Base-by-base conservation (phyloP, 2,113 vertebrate genomes). In the Mugil cephalus region DNA sequence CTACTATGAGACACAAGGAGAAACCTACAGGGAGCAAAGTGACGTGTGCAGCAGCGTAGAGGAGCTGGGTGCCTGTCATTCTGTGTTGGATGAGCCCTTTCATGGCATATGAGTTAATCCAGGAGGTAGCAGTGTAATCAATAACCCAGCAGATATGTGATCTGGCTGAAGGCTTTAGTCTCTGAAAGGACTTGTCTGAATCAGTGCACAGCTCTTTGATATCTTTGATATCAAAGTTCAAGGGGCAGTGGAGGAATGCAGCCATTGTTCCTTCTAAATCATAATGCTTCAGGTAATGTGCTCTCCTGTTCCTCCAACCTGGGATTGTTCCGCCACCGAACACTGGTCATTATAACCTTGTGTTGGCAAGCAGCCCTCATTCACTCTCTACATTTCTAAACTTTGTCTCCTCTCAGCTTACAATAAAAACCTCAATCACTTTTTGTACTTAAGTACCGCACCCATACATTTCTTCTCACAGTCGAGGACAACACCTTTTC, bases 201-300 rank as follows among this genome's bases (percentile, higher is more conserved):
- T 74, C 74, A 72, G 56, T n/a, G 67, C 64, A 53, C 45, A 55
- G 77, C 75, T 60, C 92, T 93, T 93, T 93, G 89, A 74, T 83
- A 87, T 76, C 82, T 73, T 47, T 70, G 68, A 93, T 90, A 93
- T 90, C 79, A 88, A 89, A 90, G 70, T 68, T 87, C 83, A 87
- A 39, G 52, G 66, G 51, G 82, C 53, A 62, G 72, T 45, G 76
- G 59, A 89, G 81, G 91, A 92, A 88, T 85, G 74, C 21, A 48
- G 79, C 67, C 78, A 88, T 89, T 93, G 92, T 86, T 89, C 60
- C n/a, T 43, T 56, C 68, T 21, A 79, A 72, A 90, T 88, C 62
- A 85, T 86, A 83, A 69, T n/a, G 80, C 82, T 79, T 54, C 87
- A 47, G 67, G 70, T 82, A 69, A 81, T 30, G 85, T 69, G 51